Percentiles rank a stretch among this genome's conserved stretches.
These are phyloP conservation scores for Semaprochilodus insignis DNA, from an alignment of 2,797 vertebrate species.

Conservation along the genomic window DNA sequence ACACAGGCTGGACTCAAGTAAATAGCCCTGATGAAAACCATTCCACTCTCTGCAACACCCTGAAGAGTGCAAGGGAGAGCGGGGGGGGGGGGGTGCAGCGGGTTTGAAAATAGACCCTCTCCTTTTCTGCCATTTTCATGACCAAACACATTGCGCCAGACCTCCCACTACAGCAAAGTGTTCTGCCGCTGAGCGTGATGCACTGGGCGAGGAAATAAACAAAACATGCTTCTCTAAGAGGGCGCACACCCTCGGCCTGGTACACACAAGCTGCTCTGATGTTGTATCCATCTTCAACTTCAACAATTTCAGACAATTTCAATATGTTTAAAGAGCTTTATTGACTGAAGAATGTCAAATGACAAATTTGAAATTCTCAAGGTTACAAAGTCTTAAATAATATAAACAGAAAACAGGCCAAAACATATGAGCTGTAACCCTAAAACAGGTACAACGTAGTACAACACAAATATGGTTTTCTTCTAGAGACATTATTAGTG, in stretches of 20 bases:
- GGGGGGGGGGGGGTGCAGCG: conserved; percentile 31
- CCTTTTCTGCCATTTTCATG: conserved; percentile 68
- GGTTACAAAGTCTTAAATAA: too few species aligned
- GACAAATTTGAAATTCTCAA: too few species aligned
- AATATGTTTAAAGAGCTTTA: too few species aligned
- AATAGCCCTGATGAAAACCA: conserved; percentile 77
- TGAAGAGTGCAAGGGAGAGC: conserved; percentile 58
- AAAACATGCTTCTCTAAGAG: conserved; percentile 48
- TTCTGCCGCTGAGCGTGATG: conserved; percentile 55
- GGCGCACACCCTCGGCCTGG: not conserved
- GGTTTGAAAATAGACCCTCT: conserved; percentile 70
- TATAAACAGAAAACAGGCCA: too few species aligned
- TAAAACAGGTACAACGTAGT: too few species aligned
- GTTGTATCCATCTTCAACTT: not conserved
- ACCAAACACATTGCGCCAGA: conserved; percentile 52
- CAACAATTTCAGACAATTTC: too few species aligned
- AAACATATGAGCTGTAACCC: too few species aligned
- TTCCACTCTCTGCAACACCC: conserved; percentile 67
- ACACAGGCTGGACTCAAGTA: conserved; percentile 62
- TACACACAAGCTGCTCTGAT: not conserved
- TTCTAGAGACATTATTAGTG: not conserved
- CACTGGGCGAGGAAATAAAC: conserved; percentile 37
- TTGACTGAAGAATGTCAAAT: too few species aligned
- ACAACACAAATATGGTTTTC: not conserved
- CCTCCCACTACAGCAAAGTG: conserved; percentile 59